Percentiles rank a stretch among this genome's conserved stretches.
Conservation (phyloP, 2,888 invertebrate genomes). For the Orthosia gracilis region DNA sequence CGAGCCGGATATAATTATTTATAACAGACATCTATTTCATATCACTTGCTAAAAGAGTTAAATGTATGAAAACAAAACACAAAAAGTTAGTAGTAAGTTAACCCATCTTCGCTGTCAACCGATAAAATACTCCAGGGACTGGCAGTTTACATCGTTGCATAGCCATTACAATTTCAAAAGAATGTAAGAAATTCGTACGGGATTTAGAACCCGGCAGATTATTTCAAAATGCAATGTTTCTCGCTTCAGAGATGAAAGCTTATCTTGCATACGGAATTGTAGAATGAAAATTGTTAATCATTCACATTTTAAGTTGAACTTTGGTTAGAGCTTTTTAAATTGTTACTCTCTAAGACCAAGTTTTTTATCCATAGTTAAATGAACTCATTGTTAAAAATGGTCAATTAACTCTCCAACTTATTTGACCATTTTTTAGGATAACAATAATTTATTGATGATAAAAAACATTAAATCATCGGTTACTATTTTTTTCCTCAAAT, state of each 20-base stretch:
- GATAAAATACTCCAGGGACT: conserved; percentile 13
- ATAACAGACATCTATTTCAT: background rate
- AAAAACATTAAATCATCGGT: too few species aligned
- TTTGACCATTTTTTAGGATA: too few species aligned
- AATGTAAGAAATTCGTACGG: conserved; percentile 7
- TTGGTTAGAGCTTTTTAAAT: background rate
- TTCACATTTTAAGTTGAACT: background rate
- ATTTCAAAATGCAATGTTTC: conserved; percentile 39
- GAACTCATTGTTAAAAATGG: too few species aligned
- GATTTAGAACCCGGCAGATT: conserved; percentile 18
- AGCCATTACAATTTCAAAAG: conserved; percentile 21
- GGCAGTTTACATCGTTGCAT: conserved; percentile 6
- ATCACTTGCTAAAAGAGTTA: too few species aligned
- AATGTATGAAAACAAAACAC: background rate
- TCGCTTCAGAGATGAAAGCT: conserved; percentile 13
- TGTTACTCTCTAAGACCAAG: background rate
- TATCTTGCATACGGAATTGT: background rate
- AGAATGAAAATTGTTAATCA: background rate
- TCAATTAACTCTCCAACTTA: too few species aligned
- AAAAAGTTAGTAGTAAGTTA: background rate
- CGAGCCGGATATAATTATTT: background rate
- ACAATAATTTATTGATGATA: too few species aligned
- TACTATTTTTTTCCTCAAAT: too few species aligned
- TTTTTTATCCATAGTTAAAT: too few species aligned
- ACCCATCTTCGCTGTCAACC: background rate